phyloP scores from a whole-genome alignment of 2,888 invertebrate species.

The Octonoba sinensis region DNA sequence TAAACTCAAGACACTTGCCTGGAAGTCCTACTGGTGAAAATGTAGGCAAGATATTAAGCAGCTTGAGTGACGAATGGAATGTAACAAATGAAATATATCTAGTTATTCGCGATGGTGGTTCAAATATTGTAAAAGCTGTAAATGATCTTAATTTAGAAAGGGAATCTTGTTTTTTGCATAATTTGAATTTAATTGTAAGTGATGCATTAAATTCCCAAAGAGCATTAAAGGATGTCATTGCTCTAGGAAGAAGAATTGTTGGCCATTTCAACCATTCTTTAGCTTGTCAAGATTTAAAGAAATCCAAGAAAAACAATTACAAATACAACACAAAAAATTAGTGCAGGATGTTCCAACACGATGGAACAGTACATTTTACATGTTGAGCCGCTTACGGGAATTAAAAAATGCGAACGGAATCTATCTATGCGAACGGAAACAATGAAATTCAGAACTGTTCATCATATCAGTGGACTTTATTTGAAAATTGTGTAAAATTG shows the following conservation, averaged over 20 bases:
- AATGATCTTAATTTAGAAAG: background rate
- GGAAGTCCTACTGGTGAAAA: background rate
- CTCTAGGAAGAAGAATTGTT: background rate
- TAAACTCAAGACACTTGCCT: background rate
- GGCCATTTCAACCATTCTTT: conserved; percentile 6
- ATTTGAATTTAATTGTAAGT: conserved; percentile 3
- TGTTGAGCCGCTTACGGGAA: conserved; percentile 2
- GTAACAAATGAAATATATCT: background rate
- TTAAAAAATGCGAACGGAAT: conserved; percentile 10
- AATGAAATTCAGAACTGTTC: background rate
- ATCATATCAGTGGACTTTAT: conserved; percentile 1
- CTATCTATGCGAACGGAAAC: background rate
- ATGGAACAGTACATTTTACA: conserved; percentile 16
- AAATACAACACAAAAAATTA: conserved; percentile 3
- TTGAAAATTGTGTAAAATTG: conserved; percentile 8
- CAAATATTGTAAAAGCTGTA: background rate
- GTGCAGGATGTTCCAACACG: conserved; percentile 4
- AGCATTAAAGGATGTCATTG: conserved; percentile 7
- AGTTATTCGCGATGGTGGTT: background rate
- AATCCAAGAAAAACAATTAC: background rate
- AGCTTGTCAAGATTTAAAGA: background rate
- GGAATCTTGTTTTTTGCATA: conserved; percentile 5
- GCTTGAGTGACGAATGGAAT: background rate
- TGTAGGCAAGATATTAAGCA: background rate
- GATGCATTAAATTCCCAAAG: conserved; percentile 10